Percentiles rank a stretch among this genome's conserved stretches.
Evolutionary conservation across 2,113 vertebrate species (phyloP).

Genomic region (Mesoclemmys tuberculata): DNA sequence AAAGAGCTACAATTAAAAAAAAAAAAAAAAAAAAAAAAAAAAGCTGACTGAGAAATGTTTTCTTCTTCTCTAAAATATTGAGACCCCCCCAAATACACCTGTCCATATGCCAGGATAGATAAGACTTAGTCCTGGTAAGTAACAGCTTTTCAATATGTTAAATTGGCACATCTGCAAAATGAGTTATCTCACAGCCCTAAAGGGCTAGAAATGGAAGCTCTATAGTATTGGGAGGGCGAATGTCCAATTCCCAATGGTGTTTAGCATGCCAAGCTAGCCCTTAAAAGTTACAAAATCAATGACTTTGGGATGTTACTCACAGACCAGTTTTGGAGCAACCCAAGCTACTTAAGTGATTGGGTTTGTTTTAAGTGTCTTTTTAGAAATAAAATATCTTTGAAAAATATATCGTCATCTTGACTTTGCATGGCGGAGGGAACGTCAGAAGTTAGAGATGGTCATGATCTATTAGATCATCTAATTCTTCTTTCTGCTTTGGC

Average conservation of each 20-base stretch:
- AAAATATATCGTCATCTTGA: neutral
- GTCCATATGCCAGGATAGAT: neutral
- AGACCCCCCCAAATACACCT: neutral
- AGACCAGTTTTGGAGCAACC: neutral
- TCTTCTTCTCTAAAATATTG: neutral
- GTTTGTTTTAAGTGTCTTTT: neutral
- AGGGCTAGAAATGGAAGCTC: neutral
- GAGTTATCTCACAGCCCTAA: neutral
- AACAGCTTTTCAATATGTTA: neutral
- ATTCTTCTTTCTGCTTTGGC: neutral
- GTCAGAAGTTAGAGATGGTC: neutral
- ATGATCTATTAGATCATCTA: neutral
- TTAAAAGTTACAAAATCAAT: neutral
- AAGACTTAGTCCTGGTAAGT: neutral
- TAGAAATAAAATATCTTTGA: neutral
- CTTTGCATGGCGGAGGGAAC: neutral
- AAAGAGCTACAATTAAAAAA: neutral
- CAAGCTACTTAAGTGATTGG: neutral
- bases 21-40: neutral
- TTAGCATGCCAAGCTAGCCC: neutral
- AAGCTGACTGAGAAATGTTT: neutral
- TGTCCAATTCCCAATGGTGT: neutral
- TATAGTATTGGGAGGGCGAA: neutral
- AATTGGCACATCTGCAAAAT: neutral
- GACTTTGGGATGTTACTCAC: neutral